Evolutionary conservation across 1,140 invertebrate species (phyloP), one percentile per base, ranked within the genome.

Genomic region (Sarcophaga bullata): DNA sequence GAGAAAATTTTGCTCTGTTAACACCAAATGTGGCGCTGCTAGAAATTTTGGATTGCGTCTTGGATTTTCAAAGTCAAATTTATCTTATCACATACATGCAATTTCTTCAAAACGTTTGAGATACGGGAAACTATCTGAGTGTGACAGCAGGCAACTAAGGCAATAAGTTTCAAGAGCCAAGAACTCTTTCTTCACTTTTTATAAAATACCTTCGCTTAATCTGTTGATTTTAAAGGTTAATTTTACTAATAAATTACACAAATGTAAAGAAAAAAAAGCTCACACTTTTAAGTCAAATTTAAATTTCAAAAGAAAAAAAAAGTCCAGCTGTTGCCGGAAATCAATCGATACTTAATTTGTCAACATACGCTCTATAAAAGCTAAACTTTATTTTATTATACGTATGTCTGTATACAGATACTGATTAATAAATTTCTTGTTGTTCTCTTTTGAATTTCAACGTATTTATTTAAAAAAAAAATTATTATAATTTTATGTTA

Each of bases 331-430:
- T n/a, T 58, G n/a, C 54, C 15, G 54, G 54, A 58, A 58, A 58
- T 58, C 54, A 58, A 37, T 58, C 13, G 54, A 58, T 58, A 58
- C 54, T n/a, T 58, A 58, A 58, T 58, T 58, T 58, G 54, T 58
- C 54, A 58, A 58, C 54, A 58, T n/a, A 58, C 54, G 0, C 15
- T n/a, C 15, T n/a, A n/a, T 52, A 54, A 15, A 54, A 54, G 52
- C 10, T 37, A 2, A 2, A 37, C 25, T 37, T 37, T 37, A 37
- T 37, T 54, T 15, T 10, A 58, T n/a, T n/a, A 58, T n/a, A 58
- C n/a, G 54, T 13, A 58, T 15, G 52, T 58, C n/a, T 58, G 7
- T 13, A 58, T 58, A 11, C n/a, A 58, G 13, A 58, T 58, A 58
- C 54, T 37, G 25, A 37, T 58, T 58, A 58, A n/a, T 13, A 58